Evolutionary conservation across 1,140 invertebrate genomes (phyloP).

Genomic region (Aphidius gifuensis): DNA sequence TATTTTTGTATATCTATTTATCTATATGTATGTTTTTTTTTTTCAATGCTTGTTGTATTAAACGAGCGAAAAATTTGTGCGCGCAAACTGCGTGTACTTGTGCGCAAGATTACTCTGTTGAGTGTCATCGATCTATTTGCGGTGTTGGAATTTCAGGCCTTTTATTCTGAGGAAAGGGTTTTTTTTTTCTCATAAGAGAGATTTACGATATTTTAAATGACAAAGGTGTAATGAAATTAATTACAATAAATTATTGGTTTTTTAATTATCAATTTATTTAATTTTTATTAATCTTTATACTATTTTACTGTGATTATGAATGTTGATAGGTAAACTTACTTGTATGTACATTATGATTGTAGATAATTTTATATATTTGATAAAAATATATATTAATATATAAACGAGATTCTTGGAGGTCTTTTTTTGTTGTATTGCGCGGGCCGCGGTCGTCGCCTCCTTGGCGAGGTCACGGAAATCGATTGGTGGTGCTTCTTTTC

Average conservation of each 20-base stretch:
- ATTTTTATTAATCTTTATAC: too few relatives aligned
- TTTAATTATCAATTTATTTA: too few relatives aligned
- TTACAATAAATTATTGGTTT: too few relatives aligned
- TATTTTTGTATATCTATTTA: background rate
- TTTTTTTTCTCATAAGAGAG: too few relatives aligned
- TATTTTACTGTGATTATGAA: too few relatives aligned
- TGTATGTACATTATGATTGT: too few relatives aligned
- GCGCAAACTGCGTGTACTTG: conserved; percentile 14
- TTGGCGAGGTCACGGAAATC: conserved; percentile 34
- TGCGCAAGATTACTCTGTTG: conserved; percentile 38
- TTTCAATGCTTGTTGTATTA: background rate
- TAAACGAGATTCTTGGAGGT: conserved; percentile 30
- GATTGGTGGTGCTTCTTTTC: conserved; percentile 18
- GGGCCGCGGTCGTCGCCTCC: conserved; percentile 30
- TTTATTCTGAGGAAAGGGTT: conserved; percentile 18
- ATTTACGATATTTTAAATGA: too few relatives aligned
- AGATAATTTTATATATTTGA: too few relatives aligned
- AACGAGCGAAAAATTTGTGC: background rate
- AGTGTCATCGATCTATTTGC: conserved; percentile 56
- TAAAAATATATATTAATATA: background rate
- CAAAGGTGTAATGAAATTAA: too few relatives aligned
- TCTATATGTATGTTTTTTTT: too few relatives aligned
- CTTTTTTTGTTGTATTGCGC: background rate
- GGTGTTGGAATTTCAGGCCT: conserved; percentile 51
- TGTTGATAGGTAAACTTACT: too few relatives aligned